phyloP scores from a whole-genome alignment of 2,888 invertebrate genomes.

The Sinodicranocentrus sp. region DNA sequence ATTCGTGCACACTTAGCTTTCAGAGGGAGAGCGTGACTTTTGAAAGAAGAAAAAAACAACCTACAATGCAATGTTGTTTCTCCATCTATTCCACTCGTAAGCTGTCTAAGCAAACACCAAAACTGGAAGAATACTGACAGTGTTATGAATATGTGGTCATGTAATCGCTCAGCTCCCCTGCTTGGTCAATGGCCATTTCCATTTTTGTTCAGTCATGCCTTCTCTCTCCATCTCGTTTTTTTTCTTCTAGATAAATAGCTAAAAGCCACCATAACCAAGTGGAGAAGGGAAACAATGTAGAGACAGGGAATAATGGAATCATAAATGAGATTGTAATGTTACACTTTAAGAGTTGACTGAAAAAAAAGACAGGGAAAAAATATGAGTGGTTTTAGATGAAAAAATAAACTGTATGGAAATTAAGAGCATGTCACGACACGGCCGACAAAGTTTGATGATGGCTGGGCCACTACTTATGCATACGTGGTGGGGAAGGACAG shows the following conservation, averaged over 20 bases:
- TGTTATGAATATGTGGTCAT: slow-evolving; percentile 53
- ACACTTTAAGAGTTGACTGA: no score
- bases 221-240: slow-evolving; percentile 3
- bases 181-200: slow-evolving; percentile 55
- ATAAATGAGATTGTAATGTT: slow-evolving; percentile 17
- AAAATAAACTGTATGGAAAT: no score
- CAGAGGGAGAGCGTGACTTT: slow-evolving; percentile 37
- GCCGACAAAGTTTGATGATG: no score
- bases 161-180: slow-evolving; percentile 55
- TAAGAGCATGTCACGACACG: no score
- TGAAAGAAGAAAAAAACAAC: no score
- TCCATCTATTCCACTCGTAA: slow-evolving; percentile 29
- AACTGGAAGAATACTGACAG: slow-evolving; percentile 58
- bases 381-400: no score
- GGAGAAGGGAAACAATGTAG: background rate
- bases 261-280: background rate
- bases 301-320: slow-evolving; percentile 5
- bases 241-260: background rate
- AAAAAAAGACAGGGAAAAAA: no score
- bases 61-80: no score
- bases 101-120: slow-evolving; percentile 55
- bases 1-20: background rate
- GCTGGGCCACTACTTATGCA: no score
- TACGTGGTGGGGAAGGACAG: no score
- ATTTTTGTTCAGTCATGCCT: slow-evolving; percentile 46